phyloP scores from a whole-genome alignment of 2,888 invertebrate genomes.

The Spilosoma lubricipeda region DNA sequence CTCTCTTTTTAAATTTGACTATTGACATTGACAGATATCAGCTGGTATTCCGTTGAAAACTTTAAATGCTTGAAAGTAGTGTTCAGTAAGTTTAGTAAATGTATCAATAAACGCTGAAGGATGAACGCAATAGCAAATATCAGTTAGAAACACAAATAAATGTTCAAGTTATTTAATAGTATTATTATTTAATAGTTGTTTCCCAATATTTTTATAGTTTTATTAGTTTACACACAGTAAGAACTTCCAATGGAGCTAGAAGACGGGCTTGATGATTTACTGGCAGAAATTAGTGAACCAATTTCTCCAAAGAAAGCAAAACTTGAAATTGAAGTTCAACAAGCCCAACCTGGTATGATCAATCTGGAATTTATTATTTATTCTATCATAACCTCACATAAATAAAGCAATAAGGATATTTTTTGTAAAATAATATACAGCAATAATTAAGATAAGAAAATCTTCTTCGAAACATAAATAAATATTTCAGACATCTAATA shows the following conservation, averaged over 20 bases:
- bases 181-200: not conserved
- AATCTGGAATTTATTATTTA: not conserved
- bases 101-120: not conserved
- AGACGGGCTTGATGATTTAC: conserved; percentile 79
- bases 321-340: conserved; percentile 49
- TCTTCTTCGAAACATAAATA: not conserved
- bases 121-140: not conserved
- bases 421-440: too few species aligned
- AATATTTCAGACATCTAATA: too few species aligned
- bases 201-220: not conserved
- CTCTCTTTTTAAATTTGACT: not conserved
- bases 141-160: not conserved
- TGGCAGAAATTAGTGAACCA: conserved; percentile 79
- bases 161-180: not conserved
- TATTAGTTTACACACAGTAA: not conserved
- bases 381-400: not conserved
- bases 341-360: conserved; percentile 62
- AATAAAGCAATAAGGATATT: too few species aligned
- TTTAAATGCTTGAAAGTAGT: not conserved
- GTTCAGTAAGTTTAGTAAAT: not conserved
- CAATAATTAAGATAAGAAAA: not conserved
- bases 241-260: conserved; percentile 73
- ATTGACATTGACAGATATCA: not conserved
- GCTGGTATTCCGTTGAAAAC: conserved; percentile 6
- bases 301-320: conserved; percentile 75